Base-by-base conservation (phyloP, 1,140 invertebrate species). In the Caenorhabditis inopinata region DNA sequence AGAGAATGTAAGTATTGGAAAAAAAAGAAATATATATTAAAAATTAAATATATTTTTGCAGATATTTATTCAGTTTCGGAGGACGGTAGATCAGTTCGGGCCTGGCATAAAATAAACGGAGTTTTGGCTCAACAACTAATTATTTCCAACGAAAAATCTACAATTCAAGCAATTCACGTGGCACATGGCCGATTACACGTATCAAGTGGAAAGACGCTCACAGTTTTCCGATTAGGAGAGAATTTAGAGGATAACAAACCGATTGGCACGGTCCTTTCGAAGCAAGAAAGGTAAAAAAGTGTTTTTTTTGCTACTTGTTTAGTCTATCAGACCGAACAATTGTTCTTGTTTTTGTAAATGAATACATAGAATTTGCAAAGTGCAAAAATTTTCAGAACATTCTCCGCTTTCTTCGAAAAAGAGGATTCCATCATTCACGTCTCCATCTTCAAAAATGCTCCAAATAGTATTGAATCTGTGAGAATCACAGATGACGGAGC, bases 121-220 rank as follows among this genome's bases (percentile, higher is more conserved):
- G 32, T 68, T 1, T 14, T 68, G 32, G 58, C 32, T 68, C 58
- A 25, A 11, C 58, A 68, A 16, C 11, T 68, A 18, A 35, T 18
- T 4, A 68, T 68, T 68, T 68, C 58, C 7, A 32, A 68, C 11
- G 16, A 68, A 5, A 68, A 68, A 21, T 68, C 58, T 2, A 9
- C 29, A 68, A 21, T 68, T 68, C 58, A 68, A 42, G 29, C 58
- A 9, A 68, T 68, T 32, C 58, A 68, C 58, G 58, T 68, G 32
- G 7, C 58, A 21, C n/a, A 68, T 6, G 32, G 12, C 5, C 1
- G n/a, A 11, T 21, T 68, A 18, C n/a, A 21, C 32, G 58, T 68
- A 9, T 29, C 58, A 12, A 68, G 58, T 38, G 58, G 58, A 16
- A 35, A 21, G n/a, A 68, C 58, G 9, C 21, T 68, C 5, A 21